Evolutionary conservation across 1,140 invertebrate species (phyloP).

Genomic region (Heliconius nattereri): DNA sequence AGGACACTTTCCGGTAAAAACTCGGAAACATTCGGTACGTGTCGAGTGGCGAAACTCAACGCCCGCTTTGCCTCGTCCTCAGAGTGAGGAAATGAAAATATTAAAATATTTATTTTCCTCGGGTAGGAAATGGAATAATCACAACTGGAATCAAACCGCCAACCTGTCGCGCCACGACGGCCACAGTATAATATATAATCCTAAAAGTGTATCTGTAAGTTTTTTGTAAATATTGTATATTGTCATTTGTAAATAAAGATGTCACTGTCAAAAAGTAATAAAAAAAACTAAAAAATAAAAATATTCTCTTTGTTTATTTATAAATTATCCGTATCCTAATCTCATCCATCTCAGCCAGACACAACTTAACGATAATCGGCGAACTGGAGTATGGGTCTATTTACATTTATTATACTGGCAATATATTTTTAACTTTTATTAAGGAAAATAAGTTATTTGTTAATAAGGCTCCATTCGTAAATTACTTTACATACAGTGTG

Average conservation of each 20-base stretch:
- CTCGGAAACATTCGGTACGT: no score
- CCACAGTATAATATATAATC: no score
- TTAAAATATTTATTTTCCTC: no score
- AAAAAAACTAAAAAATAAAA: conserved; percentile 66
- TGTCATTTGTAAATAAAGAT: conserved; percentile 3
- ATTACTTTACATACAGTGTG: no score
- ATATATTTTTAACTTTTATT: conserved; percentile 23
- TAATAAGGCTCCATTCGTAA: no score
- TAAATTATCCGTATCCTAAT: conserved; percentile 74
- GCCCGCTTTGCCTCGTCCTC: no score
- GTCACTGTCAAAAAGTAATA: neutral
- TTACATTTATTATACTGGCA: conserved; percentile 39
- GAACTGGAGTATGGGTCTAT: conserved; percentile 60
- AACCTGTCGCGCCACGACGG: no score
- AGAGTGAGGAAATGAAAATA: no score
- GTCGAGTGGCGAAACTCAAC: no score
- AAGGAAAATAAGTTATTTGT: neutral
- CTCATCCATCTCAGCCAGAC: conserved; percentile 67
- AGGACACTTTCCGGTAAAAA: no score
- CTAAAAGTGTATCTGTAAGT: neutral
- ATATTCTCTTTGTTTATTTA: conserved; percentile 77
- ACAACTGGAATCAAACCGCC: no score
- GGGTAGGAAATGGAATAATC: no score
- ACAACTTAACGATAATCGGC: conserved; percentile 57
- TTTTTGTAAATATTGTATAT: neutral